Base-by-base conservation (phyloP, 2,888 invertebrate species). In the Sepioteuthis lessoniana region DNA sequence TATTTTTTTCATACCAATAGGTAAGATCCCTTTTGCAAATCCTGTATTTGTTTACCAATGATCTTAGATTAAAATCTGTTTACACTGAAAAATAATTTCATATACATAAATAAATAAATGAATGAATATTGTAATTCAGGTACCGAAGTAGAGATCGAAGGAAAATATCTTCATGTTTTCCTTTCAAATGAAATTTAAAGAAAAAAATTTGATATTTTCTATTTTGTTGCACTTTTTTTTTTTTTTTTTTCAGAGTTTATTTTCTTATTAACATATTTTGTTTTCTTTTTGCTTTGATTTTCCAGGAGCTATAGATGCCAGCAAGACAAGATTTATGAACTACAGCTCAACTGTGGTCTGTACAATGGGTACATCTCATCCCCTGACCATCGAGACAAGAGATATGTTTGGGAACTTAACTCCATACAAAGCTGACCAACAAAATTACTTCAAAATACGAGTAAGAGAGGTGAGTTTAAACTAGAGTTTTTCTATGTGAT, bases 351-450 rank as follows among this genome's bases (percentile, higher is more conserved):
- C 98, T 76, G 98, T 99, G 50, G 98, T 99, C 94, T 98, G 98
- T 97, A 98, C 98, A 93, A 98, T 98, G 19, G 98, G 98, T 91
- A 98, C 98, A 94, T 98, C 98, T 93, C 98, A 98, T 96, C 97
- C 98, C 94, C 98, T 99, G 97, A 98, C 98, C 97, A 98, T 99
- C 96, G 99, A 99, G 97, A 99, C 99, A n/a, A 98, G 99, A 94
- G 99, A 99, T 97, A 98, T 98, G 97, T 99, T 98, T 97, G 98
- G 98, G 97, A 99, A 99, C 97, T 97, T 98, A n/a, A 98, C 98
- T 96, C 95, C 97, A 19, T 97, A 96, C 94, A 96, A 96, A 94
- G 95, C 96, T 19, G 96, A 96, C 94, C 96, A 96, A 94, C 95
- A 96, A 90, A 96, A 96, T 93, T 96, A 96, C 94, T 96, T 96